Conservation (phyloP, 2,888 invertebrate species). For the Lithodes maja region DNA sequence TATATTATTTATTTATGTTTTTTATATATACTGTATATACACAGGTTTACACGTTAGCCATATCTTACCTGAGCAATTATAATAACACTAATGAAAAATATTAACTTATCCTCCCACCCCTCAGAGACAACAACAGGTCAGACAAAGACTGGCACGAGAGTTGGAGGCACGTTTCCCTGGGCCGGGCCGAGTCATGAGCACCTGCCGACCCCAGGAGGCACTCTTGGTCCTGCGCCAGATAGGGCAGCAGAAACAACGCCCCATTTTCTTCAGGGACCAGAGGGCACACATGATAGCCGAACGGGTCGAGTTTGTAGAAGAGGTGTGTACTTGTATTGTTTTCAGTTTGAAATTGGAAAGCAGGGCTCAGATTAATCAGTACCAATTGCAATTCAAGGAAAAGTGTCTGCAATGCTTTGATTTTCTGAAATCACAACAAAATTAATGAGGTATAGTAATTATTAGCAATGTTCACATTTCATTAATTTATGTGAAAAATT, state of each 20-base stretch:
- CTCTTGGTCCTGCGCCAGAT: constrained; percentile 85
- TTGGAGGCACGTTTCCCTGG: constrained; percentile 59
- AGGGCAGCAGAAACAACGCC: constrained; percentile 87
- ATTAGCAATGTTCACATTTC: too few species aligned
- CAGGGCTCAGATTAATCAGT: too few species aligned
- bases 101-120: background rate
- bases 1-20: too few species aligned
- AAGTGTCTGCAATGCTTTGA: too few species aligned
- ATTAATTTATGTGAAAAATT: too few species aligned
- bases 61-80: too few species aligned
- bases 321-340: constrained; percentile 1
- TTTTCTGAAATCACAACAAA: too few species aligned
- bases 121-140: constrained; percentile 50
- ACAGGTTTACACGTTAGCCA: too few species aligned
- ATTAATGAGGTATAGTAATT: too few species aligned
- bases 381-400: too few species aligned
- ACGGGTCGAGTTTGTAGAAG: constrained; percentile 79
- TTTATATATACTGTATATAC: too few species aligned
- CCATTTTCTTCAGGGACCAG: constrained; percentile 84
- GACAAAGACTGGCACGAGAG: constrained; percentile 54
- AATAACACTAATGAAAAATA: too few species aligned
- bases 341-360: background rate
- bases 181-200: constrained; percentile 73
- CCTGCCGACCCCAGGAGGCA: constrained; percentile 72
- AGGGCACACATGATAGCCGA: constrained; percentile 91